Conservation (phyloP, 2,888 invertebrate species). For the Phalera bucephala region DNA sequence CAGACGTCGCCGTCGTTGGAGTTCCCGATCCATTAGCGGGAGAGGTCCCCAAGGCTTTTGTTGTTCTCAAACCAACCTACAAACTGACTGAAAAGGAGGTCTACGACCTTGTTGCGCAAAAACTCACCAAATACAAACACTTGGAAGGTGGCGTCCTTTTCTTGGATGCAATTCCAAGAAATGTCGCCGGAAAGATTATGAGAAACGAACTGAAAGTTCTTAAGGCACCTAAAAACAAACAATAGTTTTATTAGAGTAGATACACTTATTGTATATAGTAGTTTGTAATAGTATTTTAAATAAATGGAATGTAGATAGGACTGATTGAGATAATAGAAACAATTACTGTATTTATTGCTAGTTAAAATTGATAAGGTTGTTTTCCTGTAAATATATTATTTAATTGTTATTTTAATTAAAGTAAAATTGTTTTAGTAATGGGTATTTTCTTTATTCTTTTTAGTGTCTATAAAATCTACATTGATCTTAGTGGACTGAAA, state of each 20-base stretch:
- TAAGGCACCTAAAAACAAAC: neutral
- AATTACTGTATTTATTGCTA: neutral
- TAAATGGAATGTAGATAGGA: slow-evolving; percentile 5
- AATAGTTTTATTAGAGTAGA: neutral
- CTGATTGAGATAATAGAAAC: neutral
- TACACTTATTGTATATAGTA: slow-evolving; percentile 25
- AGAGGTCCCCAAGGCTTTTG: slow-evolving; percentile 89
- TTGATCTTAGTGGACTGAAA: too few species aligned
- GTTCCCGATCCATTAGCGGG: slow-evolving; percentile 87
- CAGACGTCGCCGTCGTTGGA: slow-evolving; percentile 91
- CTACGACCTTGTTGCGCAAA: slow-evolving; percentile 82
- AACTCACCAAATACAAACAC: slow-evolving; percentile 88
- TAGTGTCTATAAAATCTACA: too few species aligned
- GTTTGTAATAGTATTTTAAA: slow-evolving; percentile 24
- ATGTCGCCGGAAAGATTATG: slow-evolving; percentile 89
- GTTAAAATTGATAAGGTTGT: neutral
- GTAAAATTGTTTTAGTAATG: too few species aligned
- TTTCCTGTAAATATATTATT: neutral
- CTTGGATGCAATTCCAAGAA: slow-evolving; percentile 87
- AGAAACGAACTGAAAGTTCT: slow-evolving; percentile 85
- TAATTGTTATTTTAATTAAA: too few species aligned
- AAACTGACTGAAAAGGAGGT: slow-evolving; percentile 82
- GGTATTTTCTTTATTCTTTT: too few species aligned
- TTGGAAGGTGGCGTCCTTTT: slow-evolving; percentile 88
- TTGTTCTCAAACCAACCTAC: slow-evolving; percentile 84